Base-by-base conservation (phyloP, 2,113 vertebrate species). In the Platysternon megacephalum region DNA sequence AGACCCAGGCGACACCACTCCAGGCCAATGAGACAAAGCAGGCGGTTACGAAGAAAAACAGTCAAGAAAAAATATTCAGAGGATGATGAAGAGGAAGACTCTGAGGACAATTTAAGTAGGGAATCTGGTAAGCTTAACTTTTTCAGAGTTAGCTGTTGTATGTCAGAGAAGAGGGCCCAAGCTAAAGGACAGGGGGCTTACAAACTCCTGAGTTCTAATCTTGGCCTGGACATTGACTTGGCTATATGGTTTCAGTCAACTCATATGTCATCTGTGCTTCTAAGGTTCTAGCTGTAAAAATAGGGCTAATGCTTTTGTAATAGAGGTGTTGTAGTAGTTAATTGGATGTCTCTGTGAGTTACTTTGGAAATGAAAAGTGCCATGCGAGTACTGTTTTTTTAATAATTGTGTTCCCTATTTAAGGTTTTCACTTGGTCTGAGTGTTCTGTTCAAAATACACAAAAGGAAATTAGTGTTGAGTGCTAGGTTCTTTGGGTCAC, bases 31-130 rank as follows among this genome's bases (percentile, higher is more conserved):
- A 98, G 98, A 96, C 98, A 98, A 95, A 98, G 98, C 95, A 97
- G 98, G 86, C 93, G 98, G 83, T 97, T 98, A 90, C 97, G 98
- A 83, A 98, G 98, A 95, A 98, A 98, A 95, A 98, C 98, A 35
- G 98, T 97, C 89, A 99, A 99, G 74, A 98, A 97, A 96, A 98
- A 99, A 44, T 99, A 99, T 86, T 99, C 99, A 0, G 99, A 99
- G 28, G 99, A 99, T 7, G 99, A 99, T 3, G 99, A 99, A 90
- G 98, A 99, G 1, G 99, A 99, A 11, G 98, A 98, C 13, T 98
- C 98, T 3, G 98, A 98, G 32, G 98, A 98, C 6, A 98, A 98
- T 28, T 93, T 94, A 44, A 98, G 97, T 94, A 98, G 97, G 94
- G 98, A 98, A 89, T 98, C 98, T 93, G 98, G 98, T 98, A 97